Base-by-base conservation (phyloP, 1,140 invertebrate species). In the Zophobas morio region DNA sequence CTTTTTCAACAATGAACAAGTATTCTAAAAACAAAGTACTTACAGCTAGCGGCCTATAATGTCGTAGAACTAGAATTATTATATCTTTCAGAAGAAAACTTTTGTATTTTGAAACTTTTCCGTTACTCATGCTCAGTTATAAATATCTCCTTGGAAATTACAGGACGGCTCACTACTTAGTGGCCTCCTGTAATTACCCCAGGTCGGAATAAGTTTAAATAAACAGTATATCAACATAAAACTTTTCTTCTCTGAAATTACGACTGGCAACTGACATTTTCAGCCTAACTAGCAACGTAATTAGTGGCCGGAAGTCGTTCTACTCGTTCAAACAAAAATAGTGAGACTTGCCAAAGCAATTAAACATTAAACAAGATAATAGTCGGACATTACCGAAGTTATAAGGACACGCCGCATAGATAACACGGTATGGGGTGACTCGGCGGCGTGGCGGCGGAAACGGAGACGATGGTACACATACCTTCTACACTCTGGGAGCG, bases 311-410 rank as follows among this genome's bases (percentile, higher is more conserved):
- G 78, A 79, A 76, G 78, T 79, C 78, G 71, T 79, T 73, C 39
- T 57, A 70, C 60, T 66, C 60, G 60, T 66, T 66, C 75, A 74
- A 77, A 79, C 75, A 77, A 79, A 79, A 79, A 79, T 79, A 79
- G 70, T 79, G 74, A 66, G 60, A 66, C 60, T 76, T 79, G 70
- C 75, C 75, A 60, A 74, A 72, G 78, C 76, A 79, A 79, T 79
- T 79, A 79, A 79, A 79, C 75, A 79, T 79, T 79, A 79, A 79
- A 79, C 78, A 79, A 79, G 78, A 79, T 79, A 79, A 79, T 79
- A 79, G 78, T 76, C 70, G 78, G 74, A 79, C 78, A 79, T 79
- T 79, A 79, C 74, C 74, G 57, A 63, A 71, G 74, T 66, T 66
- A 66, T 66, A 66, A 66, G 60, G 60, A 66, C 60, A 66, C 39